phyloP scores from a whole-genome alignment of 1,140 invertebrate genomes.

The Chionoecetes opilio region DNA sequence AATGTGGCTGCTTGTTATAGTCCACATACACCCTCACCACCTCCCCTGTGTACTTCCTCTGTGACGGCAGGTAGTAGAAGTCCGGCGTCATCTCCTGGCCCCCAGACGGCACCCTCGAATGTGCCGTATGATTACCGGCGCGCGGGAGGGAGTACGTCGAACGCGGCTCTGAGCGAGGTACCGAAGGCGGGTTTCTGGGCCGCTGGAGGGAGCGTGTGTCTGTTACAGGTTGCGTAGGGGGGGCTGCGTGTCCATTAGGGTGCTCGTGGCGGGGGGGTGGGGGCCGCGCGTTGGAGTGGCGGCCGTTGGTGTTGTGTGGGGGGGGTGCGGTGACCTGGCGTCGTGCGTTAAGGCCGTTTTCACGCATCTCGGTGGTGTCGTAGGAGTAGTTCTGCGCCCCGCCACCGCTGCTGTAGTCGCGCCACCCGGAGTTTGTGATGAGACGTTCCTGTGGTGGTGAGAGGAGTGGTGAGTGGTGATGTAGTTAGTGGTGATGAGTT shows the following conservation, averaged over 20 bases:
- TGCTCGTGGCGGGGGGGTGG: neutral
- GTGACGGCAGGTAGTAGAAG: conserved; percentile 97
- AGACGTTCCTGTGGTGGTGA: conserved; percentile 88
- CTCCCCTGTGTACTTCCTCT: conserved; percentile 95
- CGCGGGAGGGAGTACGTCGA: conserved; percentile 74
- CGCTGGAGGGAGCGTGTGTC: conserved; percentile 86
- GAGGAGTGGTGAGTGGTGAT: neutral
- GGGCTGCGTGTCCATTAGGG: conserved; percentile 62
- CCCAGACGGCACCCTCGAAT: neutral
- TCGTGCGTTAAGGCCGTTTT: conserved; percentile 85
- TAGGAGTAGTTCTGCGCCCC: conserved; percentile 94
- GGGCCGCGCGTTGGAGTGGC: neutral
- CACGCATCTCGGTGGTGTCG: conserved; percentile 92
- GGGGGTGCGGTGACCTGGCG: conserved; percentile 82
- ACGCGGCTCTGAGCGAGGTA: conserved; percentile 62
- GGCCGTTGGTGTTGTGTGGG: neutral
- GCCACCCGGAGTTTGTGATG: conserved; percentile 92
- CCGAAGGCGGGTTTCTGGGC: conserved; percentile 83
- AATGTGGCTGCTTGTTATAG: conserved; percentile 88
- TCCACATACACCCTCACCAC: conserved; percentile 96
- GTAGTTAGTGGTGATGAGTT: neutral
- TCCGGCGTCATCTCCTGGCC: conserved; percentile 88
- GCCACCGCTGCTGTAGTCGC: conserved; percentile 87
- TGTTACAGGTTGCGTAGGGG: conserved; percentile 62
- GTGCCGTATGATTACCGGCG: neutral